Percentiles rank a stretch among this genome's conserved stretches.
Conservation (phyloP, 2,797 vertebrate species). For the Micropoecilia bifurca region DNA sequence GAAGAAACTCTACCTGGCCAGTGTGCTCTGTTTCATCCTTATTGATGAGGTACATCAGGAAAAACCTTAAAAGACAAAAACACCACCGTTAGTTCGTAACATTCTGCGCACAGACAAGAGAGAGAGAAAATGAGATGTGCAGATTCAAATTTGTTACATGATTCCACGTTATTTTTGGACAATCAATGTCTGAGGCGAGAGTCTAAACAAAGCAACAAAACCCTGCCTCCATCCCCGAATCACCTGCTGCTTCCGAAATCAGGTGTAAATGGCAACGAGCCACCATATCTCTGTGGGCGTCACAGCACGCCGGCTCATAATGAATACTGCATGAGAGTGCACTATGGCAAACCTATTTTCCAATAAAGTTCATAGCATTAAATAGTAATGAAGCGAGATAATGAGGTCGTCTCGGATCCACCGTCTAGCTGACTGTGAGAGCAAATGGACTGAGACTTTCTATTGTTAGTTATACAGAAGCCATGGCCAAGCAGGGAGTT, state of each 20-base stretch:
- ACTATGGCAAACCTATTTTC: constrained; percentile 63
- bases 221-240: constrained; percentile 9
- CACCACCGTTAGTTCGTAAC: not conserved
- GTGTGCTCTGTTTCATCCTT: constrained; percentile 96
- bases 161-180: constrained; percentile 27
- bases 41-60: constrained; percentile 96
- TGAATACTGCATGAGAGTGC: constrained; percentile 64
- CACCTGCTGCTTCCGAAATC: constrained; percentile 57
- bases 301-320: constrained; percentile 37
- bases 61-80: constrained; percentile 83
- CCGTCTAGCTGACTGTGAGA: constrained; percentile 45
- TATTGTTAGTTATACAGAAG: constrained; percentile 45
- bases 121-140: not conserved
- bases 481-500: constrained; percentile 23
- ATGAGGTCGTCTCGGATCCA: constrained; percentile 65
- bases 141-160: not conserved
- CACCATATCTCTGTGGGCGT: constrained; percentile 44
- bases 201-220: constrained; percentile 35
- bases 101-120: constrained; percentile 1
- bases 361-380: constrained; percentile 73
- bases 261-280: constrained; percentile 55
- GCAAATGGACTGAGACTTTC: constrained; percentile 60
- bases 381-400: constrained; percentile 71
- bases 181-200: constrained; percentile 13
- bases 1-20: constrained; percentile 85